Conservation (phyloP, 2,113 vertebrate species). For the Tauraco erythrolophus region DNA sequence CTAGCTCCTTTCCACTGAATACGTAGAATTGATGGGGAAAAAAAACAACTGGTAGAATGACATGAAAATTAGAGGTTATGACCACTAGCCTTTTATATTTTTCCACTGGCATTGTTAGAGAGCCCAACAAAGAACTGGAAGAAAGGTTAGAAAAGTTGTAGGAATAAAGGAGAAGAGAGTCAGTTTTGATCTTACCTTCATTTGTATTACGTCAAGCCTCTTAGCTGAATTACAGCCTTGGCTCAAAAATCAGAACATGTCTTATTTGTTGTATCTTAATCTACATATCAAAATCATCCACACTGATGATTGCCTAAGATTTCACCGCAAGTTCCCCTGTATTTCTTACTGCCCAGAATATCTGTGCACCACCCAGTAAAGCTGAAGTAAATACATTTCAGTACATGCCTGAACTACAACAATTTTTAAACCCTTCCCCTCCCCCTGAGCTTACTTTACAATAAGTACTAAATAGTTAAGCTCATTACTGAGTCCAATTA, state of each 20-base stretch:
- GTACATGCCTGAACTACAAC: not conserved
- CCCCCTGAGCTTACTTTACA: not conserved
- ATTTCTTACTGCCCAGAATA: not conserved
- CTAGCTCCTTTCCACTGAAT: not conserved
- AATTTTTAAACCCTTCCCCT: not conserved
- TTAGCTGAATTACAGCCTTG: not conserved
- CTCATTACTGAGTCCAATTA: not conserved
- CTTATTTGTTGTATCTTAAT: not conserved
- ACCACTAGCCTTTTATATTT: not conserved
- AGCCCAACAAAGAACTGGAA: not conserved
- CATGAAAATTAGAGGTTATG: not conserved
- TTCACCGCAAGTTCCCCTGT: not conserved
- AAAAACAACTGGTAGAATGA: not conserved
- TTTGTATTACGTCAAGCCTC: not conserved
- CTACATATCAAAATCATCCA: not conserved
- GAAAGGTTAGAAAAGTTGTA: not conserved
- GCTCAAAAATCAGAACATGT: not conserved
- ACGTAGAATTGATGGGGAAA: not conserved
- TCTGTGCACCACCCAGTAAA: not conserved
- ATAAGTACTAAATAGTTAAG: conserved; percentile 3
- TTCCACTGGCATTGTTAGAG: not conserved
- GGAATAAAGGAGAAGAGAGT: not conserved
- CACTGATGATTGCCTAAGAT: not conserved
- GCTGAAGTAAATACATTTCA: not conserved
- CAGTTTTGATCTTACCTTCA: not conserved